These are phyloP conservation scores for Aepyceros melampus DNA, from an alignment of 2,113 vertebrate genomes.

Conservation along the genomic window DNA sequence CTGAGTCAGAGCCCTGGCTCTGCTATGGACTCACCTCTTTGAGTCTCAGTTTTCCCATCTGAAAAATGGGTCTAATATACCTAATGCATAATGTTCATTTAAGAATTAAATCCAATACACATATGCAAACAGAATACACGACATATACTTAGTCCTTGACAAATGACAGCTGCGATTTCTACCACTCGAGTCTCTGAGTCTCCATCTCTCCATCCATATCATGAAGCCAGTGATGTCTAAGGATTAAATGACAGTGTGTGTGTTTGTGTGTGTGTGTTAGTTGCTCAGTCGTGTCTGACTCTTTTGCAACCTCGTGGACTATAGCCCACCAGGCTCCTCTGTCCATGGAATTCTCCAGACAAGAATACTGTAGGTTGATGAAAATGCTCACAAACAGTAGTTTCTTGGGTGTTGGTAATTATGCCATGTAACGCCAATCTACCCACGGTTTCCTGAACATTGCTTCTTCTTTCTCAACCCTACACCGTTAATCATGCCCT, in stretches of 20 bases:
- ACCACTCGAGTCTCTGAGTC: not conserved
- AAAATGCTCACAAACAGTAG: not conserved
- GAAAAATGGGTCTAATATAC: not conserved
- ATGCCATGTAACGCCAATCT: no score
- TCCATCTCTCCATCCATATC: not conserved
- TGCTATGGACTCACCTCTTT: not conserved
- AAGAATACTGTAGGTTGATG: not conserved
- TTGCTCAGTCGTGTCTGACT: not conserved
- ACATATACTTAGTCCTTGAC: accelerated
- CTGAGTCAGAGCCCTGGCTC: not conserved
- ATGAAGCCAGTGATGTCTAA: not conserved
- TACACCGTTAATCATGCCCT: accelerated
- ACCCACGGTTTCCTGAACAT: not conserved
- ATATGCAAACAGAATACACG: not conserved
- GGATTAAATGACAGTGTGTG: not conserved
- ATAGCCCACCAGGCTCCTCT: not conserved
- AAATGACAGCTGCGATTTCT: not conserved
- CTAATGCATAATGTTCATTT: not conserved
- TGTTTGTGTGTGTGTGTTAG: not conserved
- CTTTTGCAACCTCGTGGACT: not conserved
- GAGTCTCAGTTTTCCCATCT: not conserved
- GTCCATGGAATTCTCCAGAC: not conserved
- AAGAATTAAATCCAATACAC: not conserved
- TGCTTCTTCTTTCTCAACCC: not conserved
- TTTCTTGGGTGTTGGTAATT: not conserved